A percentile compares a stretch with the other conserved stretches of the same genome.
Conservation (phyloP, 2,888 invertebrate genomes). For the Dynastes maya region DNA sequence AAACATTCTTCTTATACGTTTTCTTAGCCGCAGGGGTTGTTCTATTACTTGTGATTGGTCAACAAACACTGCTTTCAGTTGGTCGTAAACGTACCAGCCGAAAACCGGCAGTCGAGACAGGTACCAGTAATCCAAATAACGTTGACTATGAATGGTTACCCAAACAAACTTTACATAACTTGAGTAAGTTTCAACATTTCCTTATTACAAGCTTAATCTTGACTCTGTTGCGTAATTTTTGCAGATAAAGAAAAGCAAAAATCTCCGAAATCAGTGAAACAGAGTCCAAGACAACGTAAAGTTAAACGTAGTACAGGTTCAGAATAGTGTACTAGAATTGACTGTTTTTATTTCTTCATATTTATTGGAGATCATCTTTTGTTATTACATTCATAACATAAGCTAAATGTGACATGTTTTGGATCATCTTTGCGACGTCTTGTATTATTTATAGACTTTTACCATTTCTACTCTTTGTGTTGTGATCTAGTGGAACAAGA, state of each 20-base stretch:
- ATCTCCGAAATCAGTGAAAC: slow-evolving; percentile 77
- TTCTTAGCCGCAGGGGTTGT: slow-evolving; percentile 93
- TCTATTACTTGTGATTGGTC: slow-evolving; percentile 89
- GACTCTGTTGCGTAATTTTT: slow-evolving; percentile 58
- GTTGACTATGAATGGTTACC: slow-evolving; percentile 99
- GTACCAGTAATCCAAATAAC: slow-evolving; percentile 90
- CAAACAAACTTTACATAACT: slow-evolving; percentile 86
- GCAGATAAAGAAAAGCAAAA: slow-evolving; percentile 72
- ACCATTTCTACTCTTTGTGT: slow-evolving; percentile 43
- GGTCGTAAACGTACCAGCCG: slow-evolving; percentile 80
- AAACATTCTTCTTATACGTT: slow-evolving; percentile 98
- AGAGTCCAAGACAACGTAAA: slow-evolving; percentile 85
- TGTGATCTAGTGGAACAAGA: slow-evolving; percentile 48
- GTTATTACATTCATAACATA: slow-evolving; percentile 51
- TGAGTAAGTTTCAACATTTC: slow-evolving; percentile 78
- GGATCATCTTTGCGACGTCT: slow-evolving; percentile 38
- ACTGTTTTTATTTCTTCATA: slow-evolving; percentile 50
- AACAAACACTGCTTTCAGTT: slow-evolving; percentile 89
- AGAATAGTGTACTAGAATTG: slow-evolving; percentile 60
- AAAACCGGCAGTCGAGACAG: slow-evolving; percentile 85
- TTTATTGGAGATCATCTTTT: slow-evolving; percentile 51
- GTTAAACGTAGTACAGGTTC: slow-evolving; percentile 83
- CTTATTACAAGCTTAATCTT: slow-evolving; percentile 47
- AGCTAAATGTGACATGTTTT: slow-evolving; percentile 47
- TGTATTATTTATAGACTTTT: slow-evolving; percentile 43